phyloP scores from a whole-genome alignment of 1,140 invertebrate species.

The Drosophila fuyamai region DNA sequence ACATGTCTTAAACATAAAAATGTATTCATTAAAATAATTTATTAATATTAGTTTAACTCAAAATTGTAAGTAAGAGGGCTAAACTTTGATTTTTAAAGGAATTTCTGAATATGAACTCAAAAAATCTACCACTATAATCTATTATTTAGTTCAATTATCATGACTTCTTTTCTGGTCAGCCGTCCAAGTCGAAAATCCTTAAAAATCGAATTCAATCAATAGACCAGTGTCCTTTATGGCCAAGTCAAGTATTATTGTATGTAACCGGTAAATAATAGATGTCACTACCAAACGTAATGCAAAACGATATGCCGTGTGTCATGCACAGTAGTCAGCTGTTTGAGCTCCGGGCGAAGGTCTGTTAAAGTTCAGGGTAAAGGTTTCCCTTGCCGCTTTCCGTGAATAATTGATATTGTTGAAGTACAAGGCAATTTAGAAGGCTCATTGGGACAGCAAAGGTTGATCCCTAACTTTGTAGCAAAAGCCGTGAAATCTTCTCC shows the following conservation, averaged over 20 bases:
- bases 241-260: slow-evolving; percentile 49
- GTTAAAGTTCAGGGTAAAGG: slow-evolving; percentile 72
- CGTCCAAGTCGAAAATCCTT: slow-evolving; percentile 7
- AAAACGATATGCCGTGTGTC: slow-evolving; percentile 39
- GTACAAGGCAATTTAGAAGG: slow-evolving; percentile 27
- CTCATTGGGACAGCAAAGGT: slow-evolving; percentile 18
- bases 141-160: slow-evolving; percentile 17
- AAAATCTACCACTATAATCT: neutral
- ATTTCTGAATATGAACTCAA: too few species aligned
- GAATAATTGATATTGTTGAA: slow-evolving; percentile 77
- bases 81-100: too few species aligned
- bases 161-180: slow-evolving; percentile 10
- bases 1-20: too few species aligned
- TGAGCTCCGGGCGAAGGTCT: slow-evolving; percentile 48
- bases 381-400: slow-evolving; percentile 41
- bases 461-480: slow-evolving; percentile 2
- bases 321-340: slow-evolving; percentile 48
- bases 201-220: slow-evolving; percentile 62
- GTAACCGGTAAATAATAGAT: slow-evolving; percentile 66
- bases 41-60: too few species aligned
- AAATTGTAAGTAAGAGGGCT: too few species aligned
- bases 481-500: slow-evolving; percentile 12
- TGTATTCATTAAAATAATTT: too few species aligned
- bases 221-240: slow-evolving; percentile 29
- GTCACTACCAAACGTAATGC: slow-evolving; percentile 31